Percentiles rank a stretch among this genome's conserved stretches.
Conservation (phyloP, 2,888 invertebrate genomes). For the Periphyllus acericola region DNA sequence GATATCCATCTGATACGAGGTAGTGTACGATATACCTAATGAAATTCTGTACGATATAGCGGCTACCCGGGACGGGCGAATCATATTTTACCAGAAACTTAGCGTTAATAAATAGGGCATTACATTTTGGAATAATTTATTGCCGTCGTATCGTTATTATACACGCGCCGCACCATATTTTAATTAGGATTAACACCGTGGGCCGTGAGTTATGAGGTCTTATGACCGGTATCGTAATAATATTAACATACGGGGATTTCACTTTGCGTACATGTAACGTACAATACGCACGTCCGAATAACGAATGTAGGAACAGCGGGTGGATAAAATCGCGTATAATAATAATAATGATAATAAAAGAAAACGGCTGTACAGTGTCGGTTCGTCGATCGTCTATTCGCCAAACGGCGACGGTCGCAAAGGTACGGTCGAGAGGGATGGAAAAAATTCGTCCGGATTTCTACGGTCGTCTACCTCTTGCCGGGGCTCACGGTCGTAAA, state of each 20-base stretch:
- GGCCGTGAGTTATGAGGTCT: not conserved
- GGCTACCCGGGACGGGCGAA: not conserved
- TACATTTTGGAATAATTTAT: conserved; percentile 26
- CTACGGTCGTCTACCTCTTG: too few relatives aligned
- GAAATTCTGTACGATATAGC: not conserved
- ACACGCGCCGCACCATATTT: not conserved
- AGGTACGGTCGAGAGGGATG: too few relatives aligned
- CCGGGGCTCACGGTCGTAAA: too few relatives aligned
- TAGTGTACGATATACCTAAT: not conserved
- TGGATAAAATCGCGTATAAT: not conserved
- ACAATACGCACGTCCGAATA: not conserved
- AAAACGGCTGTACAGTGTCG: too few relatives aligned
- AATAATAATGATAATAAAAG: too few relatives aligned
- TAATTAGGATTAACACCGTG: conserved; percentile 32
- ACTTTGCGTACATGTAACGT: not conserved
- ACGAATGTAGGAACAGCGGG: not conserved
- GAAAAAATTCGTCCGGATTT: too few relatives aligned
- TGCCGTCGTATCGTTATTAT: not conserved
- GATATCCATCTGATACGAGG: not conserved
- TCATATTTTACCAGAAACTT: conserved; percentile 23
- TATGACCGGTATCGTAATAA: not conserved
- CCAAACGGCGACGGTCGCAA: too few relatives aligned
- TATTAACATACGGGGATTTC: not conserved
- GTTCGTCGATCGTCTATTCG: not conserved
- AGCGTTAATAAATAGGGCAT: conserved; percentile 18